Base-by-base conservation (phyloP, 2,797 vertebrate genomes). In the Lacerta agilis region DNA sequence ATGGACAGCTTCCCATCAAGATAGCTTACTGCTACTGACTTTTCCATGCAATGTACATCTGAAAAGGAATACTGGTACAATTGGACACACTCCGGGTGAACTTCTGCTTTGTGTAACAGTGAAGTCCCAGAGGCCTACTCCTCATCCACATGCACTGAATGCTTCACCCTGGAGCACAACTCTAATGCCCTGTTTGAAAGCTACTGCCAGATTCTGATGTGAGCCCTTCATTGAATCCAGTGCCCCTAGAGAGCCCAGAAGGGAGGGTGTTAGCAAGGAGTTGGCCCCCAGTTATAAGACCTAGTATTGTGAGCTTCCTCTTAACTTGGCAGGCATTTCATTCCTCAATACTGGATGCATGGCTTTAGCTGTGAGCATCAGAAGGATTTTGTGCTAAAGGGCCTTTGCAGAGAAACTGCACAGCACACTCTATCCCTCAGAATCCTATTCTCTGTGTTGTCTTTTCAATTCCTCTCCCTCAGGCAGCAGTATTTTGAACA, bases 401-500 rank as follows among this genome's bases (percentile, higher is more conserved):
- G 29, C 7, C 29, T 13, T 83, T 33, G 9, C 43, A 33, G 45
- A 20, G 49, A 55, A 67, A 8, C 15, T 58, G 64, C 64, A 38
- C 4, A 11, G 0, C 8, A 79, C 23, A 49, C 9, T 27, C 20
- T 2, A 43, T 17, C 4, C 41, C 36, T 43, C 17, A 20, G 3
- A 29, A 73, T 72, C 55, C 23, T 79, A 1, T 36, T 8, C 10
- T 64, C 27, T 43, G 5, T 49, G 17, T 38, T 36, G 10, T 25
- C 38, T 72, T 29, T 78, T 69, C 8, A 29, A 55, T 72, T 72
- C 20, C 23, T 61, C 29, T 45, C 76, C 41, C 8, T 27, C 61
- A 90, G 83, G 25, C 5, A 18, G 20, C 20, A 38, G 38, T n/a
- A 73, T 83, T 64, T 67, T 8, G 1, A 91, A 89, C 79, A 82